Base-by-base conservation (phyloP, 2,797 vertebrate species). In the Hyperoplus immaculatus region DNA sequence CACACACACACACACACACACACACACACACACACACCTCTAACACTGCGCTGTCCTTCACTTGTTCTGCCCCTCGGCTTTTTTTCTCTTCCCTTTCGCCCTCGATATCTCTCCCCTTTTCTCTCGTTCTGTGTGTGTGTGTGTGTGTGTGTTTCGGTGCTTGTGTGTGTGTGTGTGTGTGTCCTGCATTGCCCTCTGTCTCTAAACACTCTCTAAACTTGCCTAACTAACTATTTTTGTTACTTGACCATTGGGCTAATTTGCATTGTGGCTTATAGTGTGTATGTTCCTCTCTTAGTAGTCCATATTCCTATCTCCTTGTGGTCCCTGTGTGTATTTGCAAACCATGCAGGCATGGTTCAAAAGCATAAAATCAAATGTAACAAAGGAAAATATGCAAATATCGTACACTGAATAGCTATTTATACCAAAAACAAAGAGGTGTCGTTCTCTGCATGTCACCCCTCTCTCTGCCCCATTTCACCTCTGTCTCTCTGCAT, bases 1-100 rank as follows among this genome's bases (percentile, higher is more conserved):
- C 21, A 49, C 29, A 2, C 29, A 29, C 29, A 29, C 29, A 29
- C 29, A 29, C 29, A 29, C 1, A 29, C 29, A 29, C 29, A 29
- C 29, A 29, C 29, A 29, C 29, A 29, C 29, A 29, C 29, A 29
- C 29, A 29, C 29, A 81, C 78, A 83, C 74, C 80, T 84, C 82
- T 68, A 62, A 69, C 75, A 10, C 81, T 77, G 67, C 78, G 74
- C 70, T 7, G 77, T 82, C 83, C 80, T 80, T 86, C 80, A 76
- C 81, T 78, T 61, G 68, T 56, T 89, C 81, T 83, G 59, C 73
- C 87, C 76, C 68, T 75, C 12, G 21, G 76, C 74, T 54, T 65
- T 51, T 62, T 66, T 43, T 29, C 29, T 62, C 1, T 43, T 39
- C 64, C 15, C 10, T 77, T 50, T 61, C 4, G 29, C 16, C 11